These are phyloP conservation scores for Cotesia glomerata DNA, from an alignment of 1,140 invertebrate genomes.

Conservation along the genomic window DNA sequence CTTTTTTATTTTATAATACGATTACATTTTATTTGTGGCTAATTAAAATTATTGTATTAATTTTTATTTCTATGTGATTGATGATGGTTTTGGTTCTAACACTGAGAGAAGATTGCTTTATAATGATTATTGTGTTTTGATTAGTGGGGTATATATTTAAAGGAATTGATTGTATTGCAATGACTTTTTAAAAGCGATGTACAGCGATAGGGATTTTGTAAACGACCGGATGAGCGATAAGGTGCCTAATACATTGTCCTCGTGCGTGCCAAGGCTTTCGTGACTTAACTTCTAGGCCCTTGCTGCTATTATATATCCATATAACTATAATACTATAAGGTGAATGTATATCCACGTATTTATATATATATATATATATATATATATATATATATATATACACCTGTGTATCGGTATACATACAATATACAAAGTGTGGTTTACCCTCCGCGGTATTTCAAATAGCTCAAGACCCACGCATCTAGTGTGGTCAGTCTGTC, in stretches of 20 bases:
- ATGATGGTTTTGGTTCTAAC: too few relatives aligned
- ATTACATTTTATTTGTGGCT: too few relatives aligned
- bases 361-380: neutral
- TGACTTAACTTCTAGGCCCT: constrained; percentile 1
- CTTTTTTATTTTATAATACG: too few relatives aligned
- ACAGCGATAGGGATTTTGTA: neutral
- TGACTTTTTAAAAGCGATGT: neutral
- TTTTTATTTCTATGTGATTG: too few relatives aligned
- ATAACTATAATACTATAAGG: too few relatives aligned
- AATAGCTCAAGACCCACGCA: neutral
- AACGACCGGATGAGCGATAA: constrained; percentile 7
- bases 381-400: too few relatives aligned
- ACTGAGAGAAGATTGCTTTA: too few relatives aligned
- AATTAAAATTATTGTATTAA: too few relatives aligned
- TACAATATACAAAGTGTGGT: neutral
- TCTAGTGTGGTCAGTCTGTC: neutral
- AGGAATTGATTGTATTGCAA: neutral
- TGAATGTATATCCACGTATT: neutral
- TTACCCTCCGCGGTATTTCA: neutral
- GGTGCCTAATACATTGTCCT: constrained; percentile 9
- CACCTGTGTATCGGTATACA: neutral
- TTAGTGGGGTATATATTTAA: neutral
- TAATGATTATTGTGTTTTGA: neutral
- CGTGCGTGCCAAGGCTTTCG: constrained; percentile 27
- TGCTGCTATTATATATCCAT: neutral